Evolutionary conservation across 2,888 invertebrate species (phyloP).

Genomic region (Thalpophila matura): DNA sequence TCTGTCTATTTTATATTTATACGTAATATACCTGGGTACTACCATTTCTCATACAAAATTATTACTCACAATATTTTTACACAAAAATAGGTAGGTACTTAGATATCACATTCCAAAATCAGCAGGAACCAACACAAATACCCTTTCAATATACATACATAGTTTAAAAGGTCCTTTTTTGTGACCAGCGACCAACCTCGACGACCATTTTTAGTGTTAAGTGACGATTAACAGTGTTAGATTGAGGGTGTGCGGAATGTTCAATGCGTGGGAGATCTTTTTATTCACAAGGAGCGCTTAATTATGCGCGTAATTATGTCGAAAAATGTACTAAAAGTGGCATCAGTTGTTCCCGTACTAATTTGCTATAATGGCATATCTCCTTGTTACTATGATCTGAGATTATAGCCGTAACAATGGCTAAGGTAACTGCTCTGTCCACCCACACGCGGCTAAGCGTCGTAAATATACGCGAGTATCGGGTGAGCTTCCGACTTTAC

Average conservation of each 20-base stretch:
- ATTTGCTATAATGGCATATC: too few relatives aligned
- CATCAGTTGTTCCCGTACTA: too few relatives aligned
- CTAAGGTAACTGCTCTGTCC: slow-evolving; percentile 35
- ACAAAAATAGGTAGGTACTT: slow-evolving; percentile 12
- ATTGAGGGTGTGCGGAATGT: too few relatives aligned
- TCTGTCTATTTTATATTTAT: too few relatives aligned
- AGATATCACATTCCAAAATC: slow-evolving; percentile 49
- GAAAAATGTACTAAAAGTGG: too few relatives aligned
- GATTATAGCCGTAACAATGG: too few relatives aligned
- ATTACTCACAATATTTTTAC: neutral
- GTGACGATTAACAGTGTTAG: too few relatives aligned
- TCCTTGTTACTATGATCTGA: too few relatives aligned
- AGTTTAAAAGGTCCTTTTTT: slow-evolving; percentile 49
- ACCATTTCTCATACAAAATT: slow-evolving; percentile 5
- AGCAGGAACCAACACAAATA: slow-evolving; percentile 44
- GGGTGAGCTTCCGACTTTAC: slow-evolving; percentile 25
- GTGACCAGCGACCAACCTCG: slow-evolving; percentile 44
- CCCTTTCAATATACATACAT: slow-evolving; percentile 35
- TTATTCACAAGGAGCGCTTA: too few relatives aligned
- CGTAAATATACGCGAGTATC: slow-evolving; percentile 36
- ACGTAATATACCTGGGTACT: too few relatives aligned
- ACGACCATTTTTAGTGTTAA: slow-evolving; percentile 38
- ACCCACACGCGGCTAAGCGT: slow-evolving; percentile 22
- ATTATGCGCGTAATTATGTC: too few relatives aligned
- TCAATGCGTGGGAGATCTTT: too few relatives aligned